Percentiles rank a stretch among this genome's conserved stretches.
Conservation (phyloP, 2,797 vertebrate genomes). For the Crocidura indochinensis region DNA sequence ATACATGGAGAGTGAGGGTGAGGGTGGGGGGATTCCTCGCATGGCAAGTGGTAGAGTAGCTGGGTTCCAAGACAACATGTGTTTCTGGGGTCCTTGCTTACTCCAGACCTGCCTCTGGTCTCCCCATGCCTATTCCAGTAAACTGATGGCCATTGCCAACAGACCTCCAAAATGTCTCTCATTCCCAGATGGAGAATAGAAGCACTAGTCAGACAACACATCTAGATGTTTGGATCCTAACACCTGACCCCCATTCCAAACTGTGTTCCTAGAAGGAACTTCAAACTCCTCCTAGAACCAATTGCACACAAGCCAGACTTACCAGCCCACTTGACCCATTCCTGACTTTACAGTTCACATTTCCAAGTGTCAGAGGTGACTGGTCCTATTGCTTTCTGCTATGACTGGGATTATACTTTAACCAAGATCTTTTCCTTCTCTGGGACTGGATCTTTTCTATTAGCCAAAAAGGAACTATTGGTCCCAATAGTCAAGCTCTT, state of each 20-base stretch:
- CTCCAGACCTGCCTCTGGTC: neutral
- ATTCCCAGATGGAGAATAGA: neutral
- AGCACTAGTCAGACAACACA: neutral
- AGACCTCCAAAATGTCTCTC: neutral
- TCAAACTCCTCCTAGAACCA: neutral
- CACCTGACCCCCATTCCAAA: neutral
- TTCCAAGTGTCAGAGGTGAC: neutral
- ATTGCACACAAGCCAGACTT: neutral
- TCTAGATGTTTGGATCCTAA: neutral
- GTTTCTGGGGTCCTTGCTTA: neutral
- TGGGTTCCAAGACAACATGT: neutral
- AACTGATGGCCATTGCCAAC: neutral
- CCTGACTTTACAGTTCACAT: slow-evolving; percentile 41
- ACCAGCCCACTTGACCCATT: neutral
- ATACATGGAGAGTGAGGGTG: neutral
- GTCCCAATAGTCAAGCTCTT: too few species aligned
- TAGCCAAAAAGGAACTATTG: slow-evolving; percentile 6
- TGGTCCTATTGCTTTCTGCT: neutral
- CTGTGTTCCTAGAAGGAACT: neutral
- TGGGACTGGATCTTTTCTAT: neutral
- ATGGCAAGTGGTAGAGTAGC: neutral
- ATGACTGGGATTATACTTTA: neutral
- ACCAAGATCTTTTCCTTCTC: neutral
- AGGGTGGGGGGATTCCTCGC: too few species aligned
- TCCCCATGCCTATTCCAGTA: slow-evolving; percentile 5